phyloP scores from a whole-genome alignment of 2,113 vertebrate genomes.

The Cololabis saira region DNA sequence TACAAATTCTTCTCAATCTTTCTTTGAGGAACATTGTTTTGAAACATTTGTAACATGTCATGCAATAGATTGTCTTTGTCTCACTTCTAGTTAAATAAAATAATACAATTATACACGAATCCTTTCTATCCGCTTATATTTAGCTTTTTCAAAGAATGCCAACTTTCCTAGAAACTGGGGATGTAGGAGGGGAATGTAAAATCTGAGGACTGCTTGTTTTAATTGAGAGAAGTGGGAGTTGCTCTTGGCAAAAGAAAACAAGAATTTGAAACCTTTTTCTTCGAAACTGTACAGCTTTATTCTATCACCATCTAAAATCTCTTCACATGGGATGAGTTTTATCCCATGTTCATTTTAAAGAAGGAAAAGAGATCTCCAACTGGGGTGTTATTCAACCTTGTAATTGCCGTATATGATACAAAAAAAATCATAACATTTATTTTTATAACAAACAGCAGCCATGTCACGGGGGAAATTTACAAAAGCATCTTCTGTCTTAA shows the following conservation, averaged over 20 bases:
- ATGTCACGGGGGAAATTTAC: slow-evolving; percentile 25
- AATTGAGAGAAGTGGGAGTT: neutral
- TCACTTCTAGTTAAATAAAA: too few species aligned
- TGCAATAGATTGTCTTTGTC: too few species aligned
- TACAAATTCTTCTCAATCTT: too few species aligned
- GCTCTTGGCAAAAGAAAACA: neutral
- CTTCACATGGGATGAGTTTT: too few species aligned
- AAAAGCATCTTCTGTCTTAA: slow-evolving; percentile 11
- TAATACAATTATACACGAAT: neutral
- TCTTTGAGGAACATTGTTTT: too few species aligned
- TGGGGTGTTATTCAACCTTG: neutral
- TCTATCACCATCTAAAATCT: neutral
- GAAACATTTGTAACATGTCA: too few species aligned
- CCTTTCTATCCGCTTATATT: neutral
- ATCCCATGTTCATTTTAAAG: too few species aligned
- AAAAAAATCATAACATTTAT: too few species aligned
- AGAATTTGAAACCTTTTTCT: neutral
- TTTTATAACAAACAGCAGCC: slow-evolving; percentile 3
- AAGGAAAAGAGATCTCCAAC: neutral
- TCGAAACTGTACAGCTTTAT: neutral
- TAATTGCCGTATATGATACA: neutral
- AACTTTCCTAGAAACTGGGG: neutral
- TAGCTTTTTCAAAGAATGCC: neutral
- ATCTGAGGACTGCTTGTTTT: neutral
- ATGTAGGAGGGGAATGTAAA: neutral